These are phyloP conservation scores for Salvelinus alpinus DNA, from an alignment of 2,113 vertebrate genomes.

Conservation along the genomic window DNA sequence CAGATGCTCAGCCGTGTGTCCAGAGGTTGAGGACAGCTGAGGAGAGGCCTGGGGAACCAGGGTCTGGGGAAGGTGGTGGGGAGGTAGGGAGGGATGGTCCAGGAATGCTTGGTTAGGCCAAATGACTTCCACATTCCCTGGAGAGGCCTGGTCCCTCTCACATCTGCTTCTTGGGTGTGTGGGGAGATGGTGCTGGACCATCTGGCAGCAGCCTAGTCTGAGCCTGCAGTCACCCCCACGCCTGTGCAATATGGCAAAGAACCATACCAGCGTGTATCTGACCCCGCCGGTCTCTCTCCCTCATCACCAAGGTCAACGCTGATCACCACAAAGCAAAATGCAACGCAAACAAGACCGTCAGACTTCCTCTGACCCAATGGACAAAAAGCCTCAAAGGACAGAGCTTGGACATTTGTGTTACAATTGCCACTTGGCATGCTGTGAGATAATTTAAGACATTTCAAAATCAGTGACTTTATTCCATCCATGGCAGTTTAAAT, in stretches of 20 bases:
- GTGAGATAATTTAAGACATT: neutral
- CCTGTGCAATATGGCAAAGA: slow-evolving; percentile 68
- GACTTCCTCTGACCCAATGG: neutral
- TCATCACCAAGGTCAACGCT: slow-evolving; percentile 67
- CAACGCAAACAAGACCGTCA: slow-evolving; percentile 10
- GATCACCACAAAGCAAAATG: slow-evolving; percentile 54
- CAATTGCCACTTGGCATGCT: neutral
- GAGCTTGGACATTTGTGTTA: neutral
- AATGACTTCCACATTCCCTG: slow-evolving; percentile 56
- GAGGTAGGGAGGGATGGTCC: slow-evolving; percentile 32
- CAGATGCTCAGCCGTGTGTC: slow-evolving; percentile 56
- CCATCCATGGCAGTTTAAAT: neutral
- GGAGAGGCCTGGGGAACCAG: neutral
- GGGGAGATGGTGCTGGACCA: slow-evolving; percentile 65
- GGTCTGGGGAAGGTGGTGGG: neutral
- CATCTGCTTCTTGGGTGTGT: slow-evolving; percentile 70
- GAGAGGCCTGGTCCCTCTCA: slow-evolving; percentile 60
- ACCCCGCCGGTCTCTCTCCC: slow-evolving; percentile 56
- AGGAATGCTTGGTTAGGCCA: slow-evolving; percentile 45
- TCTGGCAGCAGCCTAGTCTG: slow-evolving; percentile 62
- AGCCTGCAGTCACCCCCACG: slow-evolving; percentile 46
- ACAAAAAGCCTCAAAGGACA: neutral
- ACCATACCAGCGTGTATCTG: slow-evolving; percentile 65
- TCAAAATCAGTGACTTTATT: neutral
- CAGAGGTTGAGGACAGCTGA: slow-evolving; percentile 42